Conservation (phyloP, 2,888 invertebrate species). For the Sclerodermus sp. region DNA sequence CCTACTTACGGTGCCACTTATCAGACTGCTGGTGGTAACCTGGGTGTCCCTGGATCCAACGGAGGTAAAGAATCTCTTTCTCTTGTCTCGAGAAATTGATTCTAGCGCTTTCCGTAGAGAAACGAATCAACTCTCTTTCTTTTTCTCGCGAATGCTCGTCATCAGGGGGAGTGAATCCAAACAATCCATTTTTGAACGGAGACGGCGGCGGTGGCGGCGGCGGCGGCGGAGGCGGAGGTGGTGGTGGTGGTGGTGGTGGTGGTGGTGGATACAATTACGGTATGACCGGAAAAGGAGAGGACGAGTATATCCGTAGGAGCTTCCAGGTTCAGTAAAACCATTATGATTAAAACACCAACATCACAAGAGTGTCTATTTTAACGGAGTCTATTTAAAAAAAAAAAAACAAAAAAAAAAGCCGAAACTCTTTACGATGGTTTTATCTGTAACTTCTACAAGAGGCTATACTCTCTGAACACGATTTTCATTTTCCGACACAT, state of each 20-base stretch:
- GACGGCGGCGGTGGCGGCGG: slow-evolving; percentile 1
- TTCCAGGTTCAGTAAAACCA: slow-evolving; percentile 51
- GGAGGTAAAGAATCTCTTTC: slow-evolving; percentile 48
- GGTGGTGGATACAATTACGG: slow-evolving; percentile 48
- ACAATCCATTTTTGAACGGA: slow-evolving; percentile 54
- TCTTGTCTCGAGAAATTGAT: background rate
- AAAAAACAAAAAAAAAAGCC: background rate
- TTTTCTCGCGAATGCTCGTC: too few species aligned
- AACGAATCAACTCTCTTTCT: too few species aligned
- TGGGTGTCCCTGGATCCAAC: slow-evolving; percentile 66
- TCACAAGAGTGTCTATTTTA: slow-evolving; percentile 6
- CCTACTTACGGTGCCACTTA: slow-evolving; percentile 75
- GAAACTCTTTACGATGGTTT: background rate
- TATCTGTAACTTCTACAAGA: slow-evolving; percentile 21
- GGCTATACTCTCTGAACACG: slow-evolving; percentile 30
- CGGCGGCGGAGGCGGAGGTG: slow-evolving; percentile 14
- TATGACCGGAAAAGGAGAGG: slow-evolving; percentile 48
- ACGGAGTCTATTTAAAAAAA: background rate
- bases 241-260: slow-evolving; percentile 32
- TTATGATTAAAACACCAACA: slow-evolving; percentile 25
- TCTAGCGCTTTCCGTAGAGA: too few species aligned
- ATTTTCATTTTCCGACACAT: slow-evolving; percentile 3
- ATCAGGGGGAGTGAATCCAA: slow-evolving; percentile 49
- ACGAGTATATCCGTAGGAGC: slow-evolving; percentile 56
- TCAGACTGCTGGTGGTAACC: slow-evolving; percentile 68